Conservation (phyloP, 2,797 vertebrate species). For the Uromys caudimaculatus region DNA sequence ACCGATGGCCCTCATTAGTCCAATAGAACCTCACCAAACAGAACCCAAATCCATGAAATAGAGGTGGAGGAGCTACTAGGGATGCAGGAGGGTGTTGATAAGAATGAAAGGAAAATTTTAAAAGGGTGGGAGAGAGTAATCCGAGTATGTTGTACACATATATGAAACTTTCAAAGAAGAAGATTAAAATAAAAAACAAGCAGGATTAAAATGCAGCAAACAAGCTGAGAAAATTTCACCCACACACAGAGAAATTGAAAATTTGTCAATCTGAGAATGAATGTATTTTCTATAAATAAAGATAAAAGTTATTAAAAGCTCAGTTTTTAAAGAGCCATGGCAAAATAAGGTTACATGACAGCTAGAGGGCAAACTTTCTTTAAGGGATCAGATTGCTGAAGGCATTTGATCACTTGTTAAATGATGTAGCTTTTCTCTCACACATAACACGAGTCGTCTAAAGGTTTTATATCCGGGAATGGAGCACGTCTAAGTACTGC, state of each 20-base stretch:
- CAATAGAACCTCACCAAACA: not conserved
- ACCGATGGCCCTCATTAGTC: not conserved
- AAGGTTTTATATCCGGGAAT: conserved; percentile 44
- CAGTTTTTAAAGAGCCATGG: no score
- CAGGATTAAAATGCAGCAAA: not conserved
- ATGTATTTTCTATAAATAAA: not conserved
- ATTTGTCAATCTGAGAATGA: not conserved
- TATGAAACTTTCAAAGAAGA: not conserved
- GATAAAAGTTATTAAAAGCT: not conserved
- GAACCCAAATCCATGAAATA: not conserved
- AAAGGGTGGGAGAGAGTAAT: not conserved
- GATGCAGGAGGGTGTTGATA: not conserved
- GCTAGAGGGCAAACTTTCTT: not conserved
- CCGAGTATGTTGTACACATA: not conserved
- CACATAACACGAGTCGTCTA: not conserved
- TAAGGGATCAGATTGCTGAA: conserved; percentile 13
- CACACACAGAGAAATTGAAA: not conserved
- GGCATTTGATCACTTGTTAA: conserved; percentile 53
- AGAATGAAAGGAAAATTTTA: not conserved
- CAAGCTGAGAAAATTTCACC: not conserved
- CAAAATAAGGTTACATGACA: not conserved
- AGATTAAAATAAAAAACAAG: not conserved
- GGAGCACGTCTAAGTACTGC: not conserved
- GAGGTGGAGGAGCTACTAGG: not conserved
- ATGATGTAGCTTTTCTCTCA: conserved; percentile 47